Conservation (phyloP, 2,888 invertebrate genomes). For the Anthophora plumipes region DNA sequence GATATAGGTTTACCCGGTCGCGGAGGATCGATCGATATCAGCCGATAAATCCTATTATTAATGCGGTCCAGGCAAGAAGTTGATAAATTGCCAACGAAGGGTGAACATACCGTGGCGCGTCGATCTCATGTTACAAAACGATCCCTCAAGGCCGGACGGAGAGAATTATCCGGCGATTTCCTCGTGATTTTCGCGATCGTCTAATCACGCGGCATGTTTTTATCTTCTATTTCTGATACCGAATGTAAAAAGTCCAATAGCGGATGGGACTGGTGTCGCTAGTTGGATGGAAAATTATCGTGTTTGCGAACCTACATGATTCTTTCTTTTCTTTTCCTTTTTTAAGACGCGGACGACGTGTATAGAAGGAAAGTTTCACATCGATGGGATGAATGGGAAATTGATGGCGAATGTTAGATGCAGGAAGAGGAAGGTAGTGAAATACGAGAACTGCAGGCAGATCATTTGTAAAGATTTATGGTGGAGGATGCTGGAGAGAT, state of each 20-base stretch:
- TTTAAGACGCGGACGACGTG: neutral
- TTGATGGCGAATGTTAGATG: constrained; percentile 22
- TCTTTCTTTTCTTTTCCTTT: no score
- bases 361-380: neutral
- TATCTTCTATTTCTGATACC: neutral
- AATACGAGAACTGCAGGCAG: neutral
- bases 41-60: constrained; percentile 73
- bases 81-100: constrained; percentile 70
- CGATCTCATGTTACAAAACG: constrained; percentile 57
- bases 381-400: constrained; percentile 15
- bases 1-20: constrained; percentile 63
- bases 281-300: constrained; percentile 22
- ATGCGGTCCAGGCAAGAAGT: constrained; percentile 62
- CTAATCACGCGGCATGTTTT: constrained; percentile 16
- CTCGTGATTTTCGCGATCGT: constrained; percentile 25
- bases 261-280: constrained; percentile 9
- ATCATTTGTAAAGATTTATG: constrained; percentile 8
- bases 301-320: neutral
- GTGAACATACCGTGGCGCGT: constrained; percentile 47
- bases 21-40: constrained; percentile 69
- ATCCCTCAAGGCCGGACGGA: constrained; percentile 22
- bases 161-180: constrained; percentile 48
- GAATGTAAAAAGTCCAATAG: no score
- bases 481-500: neutral
- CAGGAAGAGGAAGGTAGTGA: neutral